Base-by-base conservation (phyloP, 2,888 invertebrate genomes). In the Dysmachus trigonus region DNA sequence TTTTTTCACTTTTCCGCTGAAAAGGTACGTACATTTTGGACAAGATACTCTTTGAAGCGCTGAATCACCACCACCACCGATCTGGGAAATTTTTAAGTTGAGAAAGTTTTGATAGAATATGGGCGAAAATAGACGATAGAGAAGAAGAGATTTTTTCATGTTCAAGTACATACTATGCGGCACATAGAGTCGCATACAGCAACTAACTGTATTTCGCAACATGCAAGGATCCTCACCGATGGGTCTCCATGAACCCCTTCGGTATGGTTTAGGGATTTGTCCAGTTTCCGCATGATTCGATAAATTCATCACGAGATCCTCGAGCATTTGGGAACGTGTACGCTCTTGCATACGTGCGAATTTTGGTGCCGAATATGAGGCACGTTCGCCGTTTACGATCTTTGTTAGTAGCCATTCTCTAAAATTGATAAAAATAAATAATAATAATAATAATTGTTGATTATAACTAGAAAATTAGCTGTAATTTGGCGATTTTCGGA, bases 201-300 rank as follows among this genome's bases (percentile, higher is more conserved):
- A 91, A 89, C 87, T 88, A 89, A 89, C 89, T 88, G 89, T 89
- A 88, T 89, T 87, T 88, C 88, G 89, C 87, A 88, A 89, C 89
- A 89, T 89, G 89, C 89, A 89, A 87, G 86, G 88, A 47, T 91
- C 90, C 92, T 92, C 91, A 88, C 94, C 98, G 88, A 98, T 98
- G 15, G 98, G 98, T 90, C 98, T 94, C 98, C 98, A 98, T 7
- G 98, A 98, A 94, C 96, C 96, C 93, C 95, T 94, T 92, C 97
- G 94, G 91, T 98, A 98, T 31, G 98, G 98, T 93, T 98, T 98
- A 10, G 98, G 98, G 92, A 98, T 98, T 93, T 98, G 97, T 87
- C 98, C 98, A 72, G 98, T 98, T 93, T 98, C 98, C 0, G 97
- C 97, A 90, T 98, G 98, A 92, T 98, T 98, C 89, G 97, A 97